Evolutionary conservation across 2,113 vertebrate genomes (phyloP), one percentile per base, ranked within the genome.

Genomic region (Typhlomys cinereus): DNA sequence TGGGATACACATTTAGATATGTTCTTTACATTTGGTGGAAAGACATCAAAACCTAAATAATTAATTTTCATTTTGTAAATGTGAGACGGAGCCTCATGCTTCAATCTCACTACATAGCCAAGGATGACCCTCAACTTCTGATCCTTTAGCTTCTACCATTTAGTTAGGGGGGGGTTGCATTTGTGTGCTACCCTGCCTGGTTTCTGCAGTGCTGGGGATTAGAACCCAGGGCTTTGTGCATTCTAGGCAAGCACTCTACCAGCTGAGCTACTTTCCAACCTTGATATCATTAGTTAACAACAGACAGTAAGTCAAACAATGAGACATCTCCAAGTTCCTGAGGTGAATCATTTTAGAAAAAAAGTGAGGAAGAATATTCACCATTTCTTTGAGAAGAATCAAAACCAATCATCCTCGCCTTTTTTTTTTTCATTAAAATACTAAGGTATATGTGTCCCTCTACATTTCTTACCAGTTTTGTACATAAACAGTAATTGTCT

Each of bases 331-430:
- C 74, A 75, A 25, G 52, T 39, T 31, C 21, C n/a, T 1, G 20
- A 79, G 57, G 44, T 48, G 59, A 73, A 41, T 36, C 71, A 69
- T 82, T 54, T 27, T 21, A 4, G 4, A 29, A 46, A 76, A 36
- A 29, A 90, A 64, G 31, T 44, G 50, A 75, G 36, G 31, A 61
- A 88, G 18, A 94, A 93, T 48, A 29, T n/a, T 31, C 4, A 34
- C 46, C 14, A 44, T 78, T 87, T 76, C 76, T 73, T 59, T 91
- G 90, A 39, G 57, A 76, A 81, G 70, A 82, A n/a, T 91, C 67
- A 74, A 64, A 75, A 88, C 23, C 1, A 12, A 50, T 39, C 23
- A 90, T 39, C 52, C 4, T 92, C 15, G 27, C 70, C 27, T 66
- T 62, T 57, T 85, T 64, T 82, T 67, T 81, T 54, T 73, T 44